Evolutionary conservation across 2,797 vertebrate species (phyloP).

Genomic region (Simalia tracyae): DNA sequence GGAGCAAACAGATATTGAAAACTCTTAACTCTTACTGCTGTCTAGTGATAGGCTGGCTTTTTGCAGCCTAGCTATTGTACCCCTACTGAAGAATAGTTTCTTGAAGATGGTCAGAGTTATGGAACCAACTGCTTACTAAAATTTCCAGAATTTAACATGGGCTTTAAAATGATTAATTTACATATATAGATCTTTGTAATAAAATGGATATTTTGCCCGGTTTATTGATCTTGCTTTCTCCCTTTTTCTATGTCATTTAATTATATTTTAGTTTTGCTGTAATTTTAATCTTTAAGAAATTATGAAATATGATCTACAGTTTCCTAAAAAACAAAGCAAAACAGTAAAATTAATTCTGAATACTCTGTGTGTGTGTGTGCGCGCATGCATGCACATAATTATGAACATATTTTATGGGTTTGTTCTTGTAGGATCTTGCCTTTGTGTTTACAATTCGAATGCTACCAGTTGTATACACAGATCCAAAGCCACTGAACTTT

Average conservation of each 20-base stretch:
- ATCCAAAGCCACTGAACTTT: slow-evolving; percentile 65
- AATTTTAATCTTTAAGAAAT: neutral
- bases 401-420: neutral
- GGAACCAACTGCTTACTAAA: neutral
- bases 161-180: neutral
- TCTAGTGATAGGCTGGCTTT: too few species aligned
- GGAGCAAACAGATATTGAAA: too few species aligned
- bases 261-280: neutral
- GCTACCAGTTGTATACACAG: slow-evolving; percentile 69
- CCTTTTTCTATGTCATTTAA: neutral
- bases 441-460: slow-evolving; percentile 74
- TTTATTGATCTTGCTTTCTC: neutral
- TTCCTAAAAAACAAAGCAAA: neutral
- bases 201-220: neutral
- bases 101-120: neutral
- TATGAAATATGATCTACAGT: neutral
- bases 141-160: neutral
- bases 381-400: neutral
- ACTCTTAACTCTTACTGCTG: too few species aligned
- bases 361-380: neutral
- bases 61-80: too few species aligned
- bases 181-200: neutral
- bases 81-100: neutral
- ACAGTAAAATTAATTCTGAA: neutral
- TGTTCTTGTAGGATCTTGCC: slow-evolving; percentile 71